These are phyloP conservation scores for Tromatobia lineatoria DNA, from an alignment of 2,888 invertebrate species.

Conservation along the genomic window DNA sequence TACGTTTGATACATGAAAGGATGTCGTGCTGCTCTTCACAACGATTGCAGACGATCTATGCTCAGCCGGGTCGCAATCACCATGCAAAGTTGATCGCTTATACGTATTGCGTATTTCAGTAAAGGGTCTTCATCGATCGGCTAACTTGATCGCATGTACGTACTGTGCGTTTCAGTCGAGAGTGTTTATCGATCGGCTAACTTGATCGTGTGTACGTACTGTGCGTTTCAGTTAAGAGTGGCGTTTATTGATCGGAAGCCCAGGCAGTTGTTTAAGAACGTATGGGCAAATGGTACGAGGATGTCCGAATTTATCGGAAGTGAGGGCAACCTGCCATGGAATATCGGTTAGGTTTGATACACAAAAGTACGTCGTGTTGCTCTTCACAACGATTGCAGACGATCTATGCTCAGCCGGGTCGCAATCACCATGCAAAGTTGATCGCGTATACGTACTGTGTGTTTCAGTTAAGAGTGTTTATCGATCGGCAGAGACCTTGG, in stretches of 20 bases:
- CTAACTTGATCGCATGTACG: no score
- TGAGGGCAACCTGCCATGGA: background rate
- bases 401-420: slow-evolving; percentile 47
- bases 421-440: slow-evolving; percentile 68
- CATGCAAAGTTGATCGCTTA: no score
- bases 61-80: slow-evolving; percentile 57
- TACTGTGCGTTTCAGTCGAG: no score
- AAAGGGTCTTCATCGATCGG: no score
- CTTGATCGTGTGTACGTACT: no score
- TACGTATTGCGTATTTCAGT: no score
- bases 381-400: slow-evolving; percentile 15
- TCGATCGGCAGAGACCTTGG: slow-evolving; percentile 85
- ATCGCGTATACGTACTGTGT: slow-evolving; percentile 62
- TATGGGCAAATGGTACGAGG: background rate
- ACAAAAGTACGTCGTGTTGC: slow-evolving; percentile 17
- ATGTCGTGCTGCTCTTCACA: background rate
- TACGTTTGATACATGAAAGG: slow-evolving; percentile 30
- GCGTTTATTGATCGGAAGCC: no score
- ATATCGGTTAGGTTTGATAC: slow-evolving; percentile 23
- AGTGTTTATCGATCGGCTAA: no score
- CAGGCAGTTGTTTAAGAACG: no score
- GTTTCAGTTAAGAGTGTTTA: slow-evolving; percentile 75
- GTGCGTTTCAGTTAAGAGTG: no score
- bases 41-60: slow-evolving; percentile 37
- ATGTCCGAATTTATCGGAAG: no score